These are phyloP conservation scores for Archegozetes longisetosus DNA, from an alignment of 1,140 invertebrate species.

Conservation along the genomic window DNA sequence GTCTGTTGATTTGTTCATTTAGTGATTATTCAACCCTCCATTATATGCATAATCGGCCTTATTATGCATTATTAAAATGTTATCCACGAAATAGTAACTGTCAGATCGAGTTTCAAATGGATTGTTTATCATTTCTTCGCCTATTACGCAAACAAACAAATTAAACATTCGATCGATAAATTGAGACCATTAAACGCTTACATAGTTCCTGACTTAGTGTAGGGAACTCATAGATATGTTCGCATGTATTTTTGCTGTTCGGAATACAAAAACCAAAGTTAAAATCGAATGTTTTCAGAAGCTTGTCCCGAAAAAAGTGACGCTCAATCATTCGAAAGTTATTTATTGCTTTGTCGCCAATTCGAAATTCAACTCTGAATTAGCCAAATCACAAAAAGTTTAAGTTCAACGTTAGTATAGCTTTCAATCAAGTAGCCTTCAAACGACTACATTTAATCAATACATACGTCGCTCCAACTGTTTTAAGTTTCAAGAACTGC, in stretches of 20 bases:
- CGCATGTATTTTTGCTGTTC: conserved; percentile 89
- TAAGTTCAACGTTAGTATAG: background rate
- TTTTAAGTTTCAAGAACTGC: conserved; percentile 81
- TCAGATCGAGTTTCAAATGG: conserved; percentile 95
- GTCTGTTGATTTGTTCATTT: no score
- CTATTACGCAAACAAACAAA: conserved; percentile 39
- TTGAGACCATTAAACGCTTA: conserved; percentile 36
- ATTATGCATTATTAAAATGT: conserved; percentile 94
- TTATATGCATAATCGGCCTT: conserved; percentile 95
- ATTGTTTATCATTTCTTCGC: conserved; percentile 84
- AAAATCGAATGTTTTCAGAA: conserved; percentile 98
- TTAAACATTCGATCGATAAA: background rate
- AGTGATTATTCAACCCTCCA: no score
- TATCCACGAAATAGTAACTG: conserved; percentile 97
- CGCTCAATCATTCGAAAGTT: conserved; percentile 97
- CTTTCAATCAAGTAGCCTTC: conserved; percentile 6
- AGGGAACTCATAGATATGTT: conserved; percentile 99
- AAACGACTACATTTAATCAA: conserved; percentile 14
- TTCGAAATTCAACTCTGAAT: conserved; percentile 83
- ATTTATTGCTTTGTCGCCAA: conserved; percentile 74
- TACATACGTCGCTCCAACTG: conserved; percentile 83
- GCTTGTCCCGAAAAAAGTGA: conserved; percentile 82
- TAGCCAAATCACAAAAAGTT: conserved; percentile 19
- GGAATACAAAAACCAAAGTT: conserved; percentile 99
- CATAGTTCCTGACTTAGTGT: conserved; percentile 63